Evolutionary conservation across 2,113 vertebrate genomes (phyloP).

Genomic region (Nettapus auritus): DNA sequence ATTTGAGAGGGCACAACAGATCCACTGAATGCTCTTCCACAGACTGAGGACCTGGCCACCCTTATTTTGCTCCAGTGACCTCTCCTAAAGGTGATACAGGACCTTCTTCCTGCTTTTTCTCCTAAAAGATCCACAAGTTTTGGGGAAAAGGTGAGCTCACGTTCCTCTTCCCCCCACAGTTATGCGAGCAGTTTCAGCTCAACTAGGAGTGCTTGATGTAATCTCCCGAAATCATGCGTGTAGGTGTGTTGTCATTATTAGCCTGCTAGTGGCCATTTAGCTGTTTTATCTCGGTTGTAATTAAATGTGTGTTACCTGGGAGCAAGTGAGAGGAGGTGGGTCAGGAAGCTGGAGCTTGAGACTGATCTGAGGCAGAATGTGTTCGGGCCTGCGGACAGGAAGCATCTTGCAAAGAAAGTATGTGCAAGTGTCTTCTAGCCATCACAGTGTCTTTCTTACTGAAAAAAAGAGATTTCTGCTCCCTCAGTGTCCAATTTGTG

Average conservation of each 20-base stretch:
- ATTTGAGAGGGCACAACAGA: too few relatives aligned
- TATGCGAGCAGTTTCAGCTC: neutral
- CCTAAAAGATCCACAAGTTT: neutral
- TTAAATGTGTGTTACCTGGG: conserved; percentile 4
- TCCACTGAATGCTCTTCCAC: neutral
- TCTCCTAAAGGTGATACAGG: neutral
- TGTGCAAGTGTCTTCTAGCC: neutral
- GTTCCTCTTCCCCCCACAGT: rapidly evolving
- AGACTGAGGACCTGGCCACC: neutral
- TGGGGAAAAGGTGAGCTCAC: neutral
- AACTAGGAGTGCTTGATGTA: neutral
- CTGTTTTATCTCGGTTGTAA: conserved; percentile 20
- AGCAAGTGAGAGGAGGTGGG: conserved; percentile 7
- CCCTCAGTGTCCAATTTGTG: neutral
- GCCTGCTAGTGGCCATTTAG: conserved; percentile 9
- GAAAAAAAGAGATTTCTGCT: neutral
- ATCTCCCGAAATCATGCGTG: neutral
- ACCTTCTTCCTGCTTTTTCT: neutral
- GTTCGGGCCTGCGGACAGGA: conserved; percentile 9
- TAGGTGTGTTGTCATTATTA: conserved; percentile 12
- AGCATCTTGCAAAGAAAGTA: neutral
- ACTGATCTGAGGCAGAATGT: neutral
- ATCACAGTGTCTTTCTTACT: neutral
- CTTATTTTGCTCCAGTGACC: neutral
- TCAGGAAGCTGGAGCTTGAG: neutral